phyloP scores from a whole-genome alignment of 2,888 invertebrate genomes.

The Euproctis similis region DNA sequence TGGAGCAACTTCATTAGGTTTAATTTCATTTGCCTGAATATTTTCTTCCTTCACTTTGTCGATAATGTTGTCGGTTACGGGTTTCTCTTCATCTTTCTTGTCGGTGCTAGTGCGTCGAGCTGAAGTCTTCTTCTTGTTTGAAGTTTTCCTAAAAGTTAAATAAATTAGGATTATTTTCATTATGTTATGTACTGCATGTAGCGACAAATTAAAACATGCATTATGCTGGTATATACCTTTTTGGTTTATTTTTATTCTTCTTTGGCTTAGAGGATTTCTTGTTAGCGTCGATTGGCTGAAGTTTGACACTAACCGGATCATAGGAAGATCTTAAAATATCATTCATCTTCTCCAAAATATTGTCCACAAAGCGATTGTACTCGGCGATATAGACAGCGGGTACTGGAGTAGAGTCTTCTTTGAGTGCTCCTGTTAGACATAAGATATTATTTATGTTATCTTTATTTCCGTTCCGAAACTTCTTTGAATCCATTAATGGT shows the following conservation, averaged over 20 bases:
- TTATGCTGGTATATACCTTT: constrained; percentile 42
- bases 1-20: constrained; percentile 22
- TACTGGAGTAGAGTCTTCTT: constrained; percentile 49
- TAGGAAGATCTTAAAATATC: constrained; percentile 85
- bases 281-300: constrained; percentile 73
- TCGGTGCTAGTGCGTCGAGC: constrained; percentile 32
- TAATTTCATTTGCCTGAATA: constrained; percentile 29
- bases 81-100: constrained; percentile 33
- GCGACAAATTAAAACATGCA: background rate
- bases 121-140: constrained; percentile 57
- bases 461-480: too few relatives aligned
- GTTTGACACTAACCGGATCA: constrained; percentile 88
- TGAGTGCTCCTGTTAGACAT: constrained; percentile 63
- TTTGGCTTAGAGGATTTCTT: constrained; percentile 73
- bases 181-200: too few relatives aligned
- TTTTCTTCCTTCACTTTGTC: constrained; percentile 33
- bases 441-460: constrained; percentile 1
- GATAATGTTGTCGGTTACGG: constrained; percentile 27
- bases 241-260: constrained; percentile 55
- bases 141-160: constrained; percentile 46
- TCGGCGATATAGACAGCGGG: constrained; percentile 85
- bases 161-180: background rate
- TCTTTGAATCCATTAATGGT: too few relatives aligned
- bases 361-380: constrained; percentile 91
- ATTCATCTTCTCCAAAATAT: constrained; percentile 87